Evolutionary conservation across 37 sponge, comb jelly and placozoan genomes (phyloP), one percentile per base, ranked within the genome.

Genomic region (Chondrosia reniformis): DNA sequence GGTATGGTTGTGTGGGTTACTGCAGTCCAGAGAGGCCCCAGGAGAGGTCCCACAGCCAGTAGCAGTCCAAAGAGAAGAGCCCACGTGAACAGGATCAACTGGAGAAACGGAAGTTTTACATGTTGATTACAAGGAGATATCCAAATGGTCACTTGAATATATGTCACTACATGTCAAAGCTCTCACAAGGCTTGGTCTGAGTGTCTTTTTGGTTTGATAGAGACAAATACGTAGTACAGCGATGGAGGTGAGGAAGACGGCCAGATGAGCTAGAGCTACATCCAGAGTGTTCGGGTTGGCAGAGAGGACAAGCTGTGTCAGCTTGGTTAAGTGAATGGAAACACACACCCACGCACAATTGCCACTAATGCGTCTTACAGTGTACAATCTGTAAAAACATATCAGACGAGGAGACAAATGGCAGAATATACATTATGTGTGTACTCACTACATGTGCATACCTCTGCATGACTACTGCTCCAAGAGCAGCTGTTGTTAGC

Each of bases 271-370:
- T n/a, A 69, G 72, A 40, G 9, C 41, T 10, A 2, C 22, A 7
- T 39, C 42, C 7, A 19, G 38, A 31, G 76, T 34, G 52, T 66
- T 42, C 57, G 80, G 22, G 66, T 72, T 41, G 58, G 75, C 0
- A 27, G 74, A 45, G 43, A 83, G 79, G 58, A 80, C 76, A 55
- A 88, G 89, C 17, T 74, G 82, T 6, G 84, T 76, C 25, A 89
- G 74, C 67, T 89, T 89, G 38, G 81, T 81, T 54, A 89, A 36
- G 49, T 84, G 85, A 34, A 89, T 74, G 55, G 81, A 55, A 63
- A 80, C 64, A 46, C 44, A 69, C 33, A 81, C 25, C 72, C 72
- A 69, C 1, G 43, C 43, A 40, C 42, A 33, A 40, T 69, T 69
- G 36, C 72, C 44, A 25, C 72, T 40, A 25, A 69, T 40, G 5